Percentiles rank a stretch among this genome's conserved stretches.
phyloP scores from a whole-genome alignment of 2,797 vertebrate genomes.

The Gila robusta region DNA sequence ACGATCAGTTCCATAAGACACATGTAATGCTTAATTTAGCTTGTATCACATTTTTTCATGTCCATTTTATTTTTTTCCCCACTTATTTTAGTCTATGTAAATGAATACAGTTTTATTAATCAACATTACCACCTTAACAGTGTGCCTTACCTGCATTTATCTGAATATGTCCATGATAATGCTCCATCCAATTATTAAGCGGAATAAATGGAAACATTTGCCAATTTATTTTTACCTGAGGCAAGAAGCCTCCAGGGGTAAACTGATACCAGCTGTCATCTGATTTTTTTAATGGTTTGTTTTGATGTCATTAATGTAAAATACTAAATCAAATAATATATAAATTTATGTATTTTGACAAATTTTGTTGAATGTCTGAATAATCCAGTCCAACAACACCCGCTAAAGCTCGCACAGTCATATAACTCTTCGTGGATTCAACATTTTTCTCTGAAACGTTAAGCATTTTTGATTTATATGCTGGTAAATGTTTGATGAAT shows the following conservation, averaged over 20 bases:
- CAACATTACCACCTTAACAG: neutral
- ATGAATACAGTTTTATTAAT: neutral
- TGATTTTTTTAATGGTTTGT: neutral
- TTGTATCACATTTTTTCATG: constrained; percentile 22
- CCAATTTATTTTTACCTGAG: neutral
- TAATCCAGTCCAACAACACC: neutral
- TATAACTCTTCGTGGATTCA: no score
- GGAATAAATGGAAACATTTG: neutral
- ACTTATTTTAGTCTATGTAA: neutral
- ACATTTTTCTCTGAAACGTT: no score
- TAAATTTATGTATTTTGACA: neutral
- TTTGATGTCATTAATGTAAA: neutral
- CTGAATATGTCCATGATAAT: neutral
- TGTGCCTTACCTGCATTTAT: neutral
- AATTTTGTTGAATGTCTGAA: neutral
- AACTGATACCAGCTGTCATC: neutral
- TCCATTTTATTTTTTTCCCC: neutral
- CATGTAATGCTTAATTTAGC: constrained; percentile 33
- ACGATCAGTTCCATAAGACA: constrained; percentile 27
- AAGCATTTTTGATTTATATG: no score
- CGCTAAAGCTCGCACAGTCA: neutral
- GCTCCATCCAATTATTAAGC: neutral
- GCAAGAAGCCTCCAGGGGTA: neutral
- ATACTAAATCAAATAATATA: neutral
- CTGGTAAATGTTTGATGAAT: no score